Percentiles rank a stretch among this genome's conserved stretches.
Evolutionary conservation across 2,113 vertebrate species (phyloP).

Genomic region (Tetrao urogallus): DNA sequence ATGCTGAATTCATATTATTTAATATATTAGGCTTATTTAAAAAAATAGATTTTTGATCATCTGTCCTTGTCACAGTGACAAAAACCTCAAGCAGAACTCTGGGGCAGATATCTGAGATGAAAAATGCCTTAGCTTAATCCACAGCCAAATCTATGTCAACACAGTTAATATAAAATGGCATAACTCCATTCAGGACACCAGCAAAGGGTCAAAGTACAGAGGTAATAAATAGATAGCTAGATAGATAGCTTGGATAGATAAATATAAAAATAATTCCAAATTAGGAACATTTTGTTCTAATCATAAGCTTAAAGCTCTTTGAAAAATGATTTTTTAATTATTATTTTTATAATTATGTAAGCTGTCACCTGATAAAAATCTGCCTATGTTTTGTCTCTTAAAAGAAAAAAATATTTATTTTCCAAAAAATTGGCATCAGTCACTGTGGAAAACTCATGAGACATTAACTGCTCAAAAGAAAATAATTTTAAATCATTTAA

Average conservation of each 20-base stretch:
- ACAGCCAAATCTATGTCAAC: not conserved
- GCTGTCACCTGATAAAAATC: conserved; percentile 20
- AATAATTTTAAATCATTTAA: conserved; percentile 61
- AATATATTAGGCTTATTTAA: not conserved
- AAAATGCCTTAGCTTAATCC: conserved; percentile 22
- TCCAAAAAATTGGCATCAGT: conserved; percentile 37
- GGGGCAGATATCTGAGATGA: not conserved
- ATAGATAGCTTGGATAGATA: not conserved
- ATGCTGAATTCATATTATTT: not conserved
- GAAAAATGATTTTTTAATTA: not conserved
- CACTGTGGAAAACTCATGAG: conserved; percentile 42
- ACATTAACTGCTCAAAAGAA: conserved; percentile 56
- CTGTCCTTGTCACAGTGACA: not conserved
- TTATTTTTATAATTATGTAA: conserved; percentile 41
- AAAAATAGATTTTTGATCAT: not conserved
- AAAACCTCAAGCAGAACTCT: not conserved
- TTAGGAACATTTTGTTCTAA: not conserved
- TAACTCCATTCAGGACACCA: not conserved
- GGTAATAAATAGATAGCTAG: not conserved
- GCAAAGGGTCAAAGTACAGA: not conserved
- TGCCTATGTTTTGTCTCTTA: conserved; percentile 40
- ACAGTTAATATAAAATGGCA: not conserved
- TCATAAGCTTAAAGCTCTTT: not conserved
- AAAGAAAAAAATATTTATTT: conserved; percentile 57
- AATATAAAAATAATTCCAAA: rapidly evolving